These are phyloP conservation scores for Coilia nasus DNA, from an alignment of 2,797 vertebrate species.

Conservation along the genomic window DNA sequence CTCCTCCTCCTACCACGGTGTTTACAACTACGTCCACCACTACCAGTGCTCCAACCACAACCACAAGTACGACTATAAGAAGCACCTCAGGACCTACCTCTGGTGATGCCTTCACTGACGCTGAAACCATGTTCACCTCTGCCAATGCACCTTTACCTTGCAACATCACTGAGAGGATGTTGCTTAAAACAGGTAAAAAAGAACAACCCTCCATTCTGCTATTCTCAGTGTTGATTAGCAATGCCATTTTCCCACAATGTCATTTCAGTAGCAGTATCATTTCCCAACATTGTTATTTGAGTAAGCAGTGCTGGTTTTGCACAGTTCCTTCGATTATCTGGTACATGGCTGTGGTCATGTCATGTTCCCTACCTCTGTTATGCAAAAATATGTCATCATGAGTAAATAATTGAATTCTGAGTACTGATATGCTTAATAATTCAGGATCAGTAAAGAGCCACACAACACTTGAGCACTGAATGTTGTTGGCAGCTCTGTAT, in stretches of 20 bases:
- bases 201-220: too few relatives aligned
- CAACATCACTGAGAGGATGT: slow-evolving; percentile 86
- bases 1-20: slow-evolving; percentile 62
- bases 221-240: background rate
- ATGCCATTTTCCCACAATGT: background rate
- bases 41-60: slow-evolving; percentile 16
- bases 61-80: background rate
- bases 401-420: background rate
- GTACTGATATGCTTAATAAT: background rate
- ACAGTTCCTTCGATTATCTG: background rate
- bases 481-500: background rate
- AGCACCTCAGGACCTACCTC: slow-evolving; percentile 58
- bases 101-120: slow-evolving; percentile 60
- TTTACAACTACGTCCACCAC: slow-evolving; percentile 65
- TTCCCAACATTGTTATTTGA: too few relatives aligned
- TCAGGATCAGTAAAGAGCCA: background rate
- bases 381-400: background rate
- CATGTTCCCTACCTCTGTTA: background rate
- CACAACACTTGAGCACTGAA: background rate
- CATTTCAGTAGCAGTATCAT: too few relatives aligned
- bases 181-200: slow-evolving; percentile 88
- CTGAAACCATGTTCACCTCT: slow-evolving; percentile 66
- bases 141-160: slow-evolving; percentile 81
- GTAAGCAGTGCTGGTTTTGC: background rate
- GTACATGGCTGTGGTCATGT: background rate